Evolutionary conservation across 2,888 invertebrate species (phyloP).

Genomic region (Thereva unica): DNA sequence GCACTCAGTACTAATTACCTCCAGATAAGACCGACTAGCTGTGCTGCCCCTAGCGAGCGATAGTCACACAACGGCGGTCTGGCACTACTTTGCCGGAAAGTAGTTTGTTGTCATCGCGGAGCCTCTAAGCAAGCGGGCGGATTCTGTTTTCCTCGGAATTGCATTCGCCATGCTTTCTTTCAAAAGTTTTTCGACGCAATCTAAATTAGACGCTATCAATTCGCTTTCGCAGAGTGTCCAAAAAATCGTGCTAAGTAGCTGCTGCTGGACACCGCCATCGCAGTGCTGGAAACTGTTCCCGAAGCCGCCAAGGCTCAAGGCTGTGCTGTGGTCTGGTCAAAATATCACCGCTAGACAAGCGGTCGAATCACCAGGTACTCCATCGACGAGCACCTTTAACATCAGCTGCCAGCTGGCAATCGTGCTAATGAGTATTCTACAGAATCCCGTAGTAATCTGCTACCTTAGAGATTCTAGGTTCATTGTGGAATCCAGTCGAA

Average conservation of each 20-base stretch:
- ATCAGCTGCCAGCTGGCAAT: conserved; percentile 12
- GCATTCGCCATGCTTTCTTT: too few relatives aligned
- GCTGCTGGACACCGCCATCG: conserved; percentile 23
- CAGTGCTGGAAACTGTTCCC: conserved; percentile 36
- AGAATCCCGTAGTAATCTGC: conserved; percentile 10
- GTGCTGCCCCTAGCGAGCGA: too few relatives aligned
- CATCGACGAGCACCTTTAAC: conserved; percentile 1
- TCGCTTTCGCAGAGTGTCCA: background rate
- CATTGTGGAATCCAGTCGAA: conserved; percentile 13
- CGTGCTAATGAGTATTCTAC: conserved; percentile 19
- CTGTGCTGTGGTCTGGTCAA: conserved; percentile 44
- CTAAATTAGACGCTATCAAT: too few relatives aligned
- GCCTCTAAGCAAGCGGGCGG: too few relatives aligned
- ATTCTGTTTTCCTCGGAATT: too few relatives aligned
- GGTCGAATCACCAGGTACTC: too few relatives aligned
- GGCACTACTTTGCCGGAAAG: too few relatives aligned
- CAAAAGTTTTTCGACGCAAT: too few relatives aligned
- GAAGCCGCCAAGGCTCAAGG: conserved; percentile 44
- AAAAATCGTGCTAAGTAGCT: background rate
- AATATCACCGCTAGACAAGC: conserved; percentile 36
- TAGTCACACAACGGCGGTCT: too few relatives aligned
- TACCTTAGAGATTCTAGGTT: conserved; percentile 10
- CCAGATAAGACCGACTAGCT: too few relatives aligned
- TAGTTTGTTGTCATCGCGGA: too few relatives aligned
- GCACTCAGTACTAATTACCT: too few relatives aligned